Evolutionary conservation across 1,140 invertebrate species (phyloP), one percentile per base, ranked within the genome.

Genomic region (Pseudomyrmex cubaensis): DNA sequence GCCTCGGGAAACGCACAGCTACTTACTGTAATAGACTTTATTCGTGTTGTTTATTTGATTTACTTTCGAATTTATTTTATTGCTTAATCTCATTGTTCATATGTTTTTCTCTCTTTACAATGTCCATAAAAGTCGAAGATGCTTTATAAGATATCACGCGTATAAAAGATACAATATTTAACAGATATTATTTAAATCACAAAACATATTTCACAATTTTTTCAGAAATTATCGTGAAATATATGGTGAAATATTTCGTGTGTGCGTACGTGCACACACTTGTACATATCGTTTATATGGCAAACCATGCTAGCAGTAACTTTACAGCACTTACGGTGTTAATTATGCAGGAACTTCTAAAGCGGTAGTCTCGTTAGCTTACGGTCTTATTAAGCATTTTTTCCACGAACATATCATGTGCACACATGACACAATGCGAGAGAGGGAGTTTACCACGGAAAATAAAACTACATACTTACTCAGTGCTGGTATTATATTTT

Each of bases 331-430:
- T 52, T 7, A 4, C 48, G 17, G 75, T 35, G 35, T 35, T 35
- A 35, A 35, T 35, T 35, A 35, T 35, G 35, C 35, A 35, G 5
- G 35, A 35, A 35, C 35, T 35, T 35, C 35, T 35, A 1, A 5
- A 35, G 5, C 35, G 35, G 35, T 7, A 35, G 35, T 35, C 35
- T 35, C 35, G 35, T 56, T 10, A 25, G 17, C 50, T 67, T 77
- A 77, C 22, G 13, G n/a, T 15, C 17, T 77, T 46, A 77, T 77
- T 67, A 77, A 9, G 1, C 13, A 70, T 15, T 78, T 67, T 69
- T 57, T 69, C 12, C n/a, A 52, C 35, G 54, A 12, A 22, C n/a
- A n/a, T n/a, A 17, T 57, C 15, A 20, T 25, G 2, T 70, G 57
- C 20, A 69, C 20, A 69, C 17, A 70, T 57, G 48, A 59, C 44